Base-by-base conservation (phyloP, 2,888 invertebrate genomes). In the Atethmia centrago region DNA sequence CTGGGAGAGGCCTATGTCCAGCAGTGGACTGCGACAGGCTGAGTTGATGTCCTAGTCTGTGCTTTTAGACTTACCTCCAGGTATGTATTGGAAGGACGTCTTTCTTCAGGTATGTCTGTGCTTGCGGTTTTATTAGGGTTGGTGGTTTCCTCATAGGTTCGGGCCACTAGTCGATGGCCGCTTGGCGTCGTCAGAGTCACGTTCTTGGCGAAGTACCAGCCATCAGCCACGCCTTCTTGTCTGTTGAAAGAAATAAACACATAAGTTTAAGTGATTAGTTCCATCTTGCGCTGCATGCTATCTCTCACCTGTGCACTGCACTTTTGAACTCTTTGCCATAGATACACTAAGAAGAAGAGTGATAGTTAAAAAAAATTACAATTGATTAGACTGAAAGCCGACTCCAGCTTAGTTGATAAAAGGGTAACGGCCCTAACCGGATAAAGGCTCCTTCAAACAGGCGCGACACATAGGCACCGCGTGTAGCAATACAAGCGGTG, bases 211-310 rank as follows among this genome's bases (percentile, higher is more conserved):
- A 95, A 95, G 90, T 98, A 98, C 56, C 97, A 93, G 9, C 96
- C 95, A 59, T 94, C 89, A 53, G 95, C 92, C 0, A 97, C 97
- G 9, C 97, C 97, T 96, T 98, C 98, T 94, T 98, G 98, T 63
- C 97, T 97, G 74, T 71, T 53, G 19, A 25, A 69, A 49, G 7
- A 25, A 69, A 69, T 16, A 0, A 40, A 28, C 56, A 45, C 25
- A 19, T 28, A 59, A 28, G 65, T 25, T 62, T 25, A 19, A 2
- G 21, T 42, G 42, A 5, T 62, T 45, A n/a, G 10, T 21, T 62
- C 12, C 12, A 19, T 45, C 42, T 42, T 61, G 19, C 40, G 10
- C 10, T 16, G n/a, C 16, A 2, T 36, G 14, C n/a, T 31, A 21
- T 21, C n/a, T 10, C 10, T n/a, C 21, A 36, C 42, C 45, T 45